Percentiles rank a stretch among this genome's conserved stretches.
Conservation (phyloP, 2,113 vertebrate genomes). For the Narcine bancroftii region DNA sequence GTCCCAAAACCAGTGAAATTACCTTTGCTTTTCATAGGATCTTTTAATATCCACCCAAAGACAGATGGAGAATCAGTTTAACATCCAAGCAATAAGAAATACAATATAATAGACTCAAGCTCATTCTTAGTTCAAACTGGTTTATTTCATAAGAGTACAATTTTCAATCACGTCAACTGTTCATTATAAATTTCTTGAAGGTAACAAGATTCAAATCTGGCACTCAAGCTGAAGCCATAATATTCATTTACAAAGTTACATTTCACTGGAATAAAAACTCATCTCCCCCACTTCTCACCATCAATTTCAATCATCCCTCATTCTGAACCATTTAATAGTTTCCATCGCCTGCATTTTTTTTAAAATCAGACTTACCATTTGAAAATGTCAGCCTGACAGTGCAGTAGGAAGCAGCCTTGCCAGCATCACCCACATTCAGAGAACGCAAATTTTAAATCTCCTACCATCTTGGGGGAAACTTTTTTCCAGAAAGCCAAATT, state of each 20-base stretch:
- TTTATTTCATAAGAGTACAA: background rate
- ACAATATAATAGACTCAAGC: background rate
- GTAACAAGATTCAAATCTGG: background rate
- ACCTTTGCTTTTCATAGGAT: no score
- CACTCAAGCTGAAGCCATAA: background rate
- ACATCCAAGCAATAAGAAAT: no score
- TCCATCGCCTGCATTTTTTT: background rate
- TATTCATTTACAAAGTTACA: background rate
- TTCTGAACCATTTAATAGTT: background rate
- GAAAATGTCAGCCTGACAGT: background rate
- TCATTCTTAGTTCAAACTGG: background rate
- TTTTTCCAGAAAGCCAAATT: background rate
- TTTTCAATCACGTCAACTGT: background rate
- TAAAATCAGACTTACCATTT: background rate
- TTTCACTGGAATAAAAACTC: background rate
- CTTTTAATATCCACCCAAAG: no score
- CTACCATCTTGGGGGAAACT: background rate
- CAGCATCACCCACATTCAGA: background rate
- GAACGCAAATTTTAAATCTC: background rate
- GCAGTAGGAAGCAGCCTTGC: background rate
- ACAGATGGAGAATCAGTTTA: no score
- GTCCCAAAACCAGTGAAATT: no score
- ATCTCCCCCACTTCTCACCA: background rate
- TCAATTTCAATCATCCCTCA: background rate
- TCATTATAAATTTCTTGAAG: background rate